Percentiles rank a stretch among this genome's conserved stretches.
These are phyloP conservation scores for Patella pellucida DNA, from an alignment of 2,888 invertebrate genomes.

Conservation along the genomic window DNA sequence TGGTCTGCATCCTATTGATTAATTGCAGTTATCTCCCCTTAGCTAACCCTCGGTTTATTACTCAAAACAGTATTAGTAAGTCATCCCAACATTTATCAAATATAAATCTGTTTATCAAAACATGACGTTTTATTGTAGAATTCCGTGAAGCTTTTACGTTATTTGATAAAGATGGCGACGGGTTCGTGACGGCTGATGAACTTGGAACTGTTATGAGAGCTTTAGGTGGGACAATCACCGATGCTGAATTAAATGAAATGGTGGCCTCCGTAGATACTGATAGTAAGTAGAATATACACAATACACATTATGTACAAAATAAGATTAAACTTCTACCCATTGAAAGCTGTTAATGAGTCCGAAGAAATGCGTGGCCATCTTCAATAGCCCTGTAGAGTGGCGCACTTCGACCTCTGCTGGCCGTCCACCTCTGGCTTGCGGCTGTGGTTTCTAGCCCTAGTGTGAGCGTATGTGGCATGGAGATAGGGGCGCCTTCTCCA, in stretches of 20 bases:
- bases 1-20: too few relatives aligned
- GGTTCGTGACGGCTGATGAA: slow-evolving; percentile 99
- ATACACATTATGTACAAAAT: not conserved
- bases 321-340: not conserved
- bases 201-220: slow-evolving; percentile 99
- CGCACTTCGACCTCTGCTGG: too few relatives aligned
- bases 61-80: too few relatives aligned
- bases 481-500: too few relatives aligned
- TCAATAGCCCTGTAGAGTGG: too few relatives aligned
- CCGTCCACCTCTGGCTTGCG: too few relatives aligned
- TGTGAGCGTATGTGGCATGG: too few relatives aligned
- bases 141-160: slow-evolving; percentile 99
- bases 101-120: not conserved
- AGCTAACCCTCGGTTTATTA: too few relatives aligned
- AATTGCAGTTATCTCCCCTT: too few relatives aligned
- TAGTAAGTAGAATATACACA: slow-evolving; percentile 59
- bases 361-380: not conserved
- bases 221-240: slow-evolving; percentile 98
- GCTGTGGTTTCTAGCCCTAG: too few relatives aligned
- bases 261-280: slow-evolving; percentile 99
- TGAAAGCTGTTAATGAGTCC: not conserved
- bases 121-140: slow-evolving; percentile 74
- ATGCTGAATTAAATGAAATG: slow-evolving; percentile 99
- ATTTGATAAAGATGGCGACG: slow-evolving; percentile 99
- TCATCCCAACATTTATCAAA: too few relatives aligned